Evolutionary conservation across 2,113 vertebrate species (phyloP).

Genomic region (Mixornis gularis): DNA sequence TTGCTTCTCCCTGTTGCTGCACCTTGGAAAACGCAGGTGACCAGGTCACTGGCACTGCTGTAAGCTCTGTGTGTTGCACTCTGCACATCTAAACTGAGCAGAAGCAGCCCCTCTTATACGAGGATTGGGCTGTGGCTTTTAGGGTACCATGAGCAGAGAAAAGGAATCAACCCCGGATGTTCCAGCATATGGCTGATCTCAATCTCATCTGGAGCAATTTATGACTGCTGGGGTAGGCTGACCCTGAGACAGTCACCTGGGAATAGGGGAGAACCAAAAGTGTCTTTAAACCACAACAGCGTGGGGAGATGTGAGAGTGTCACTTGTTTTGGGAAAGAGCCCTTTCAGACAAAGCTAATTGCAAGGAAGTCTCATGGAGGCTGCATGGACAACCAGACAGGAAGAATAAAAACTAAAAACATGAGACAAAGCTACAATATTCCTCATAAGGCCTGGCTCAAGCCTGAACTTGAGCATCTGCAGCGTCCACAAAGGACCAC

Average conservation of each 20-base stretch:
- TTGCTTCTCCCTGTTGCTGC: neutral
- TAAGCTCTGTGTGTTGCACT: neutral
- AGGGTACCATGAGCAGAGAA: neutral
- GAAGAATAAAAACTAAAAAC: neutral
- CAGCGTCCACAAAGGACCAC: neutral
- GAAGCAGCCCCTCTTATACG: neutral
- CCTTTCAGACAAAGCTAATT: neutral
- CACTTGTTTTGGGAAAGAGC: neutral
- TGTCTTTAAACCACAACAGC: neutral
- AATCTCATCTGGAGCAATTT: neutral
- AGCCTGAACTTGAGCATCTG: neutral
- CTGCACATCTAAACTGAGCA: neutral
- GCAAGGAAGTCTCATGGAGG: neutral
- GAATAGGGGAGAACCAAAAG: accelerated
- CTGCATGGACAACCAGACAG: neutral
- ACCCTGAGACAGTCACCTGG: neutral
- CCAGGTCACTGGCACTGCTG: neutral
- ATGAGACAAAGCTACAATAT: neutral
- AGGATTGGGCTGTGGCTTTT: accelerated
- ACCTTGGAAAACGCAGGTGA: neutral
- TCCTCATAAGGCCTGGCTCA: neutral
- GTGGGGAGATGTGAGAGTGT: neutral
- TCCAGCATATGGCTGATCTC: neutral
- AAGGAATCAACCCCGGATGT: neutral
- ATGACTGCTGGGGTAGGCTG: neutral